Conservation (phyloP, 2,888 invertebrate genomes). For the Nysson spinosus region DNA sequence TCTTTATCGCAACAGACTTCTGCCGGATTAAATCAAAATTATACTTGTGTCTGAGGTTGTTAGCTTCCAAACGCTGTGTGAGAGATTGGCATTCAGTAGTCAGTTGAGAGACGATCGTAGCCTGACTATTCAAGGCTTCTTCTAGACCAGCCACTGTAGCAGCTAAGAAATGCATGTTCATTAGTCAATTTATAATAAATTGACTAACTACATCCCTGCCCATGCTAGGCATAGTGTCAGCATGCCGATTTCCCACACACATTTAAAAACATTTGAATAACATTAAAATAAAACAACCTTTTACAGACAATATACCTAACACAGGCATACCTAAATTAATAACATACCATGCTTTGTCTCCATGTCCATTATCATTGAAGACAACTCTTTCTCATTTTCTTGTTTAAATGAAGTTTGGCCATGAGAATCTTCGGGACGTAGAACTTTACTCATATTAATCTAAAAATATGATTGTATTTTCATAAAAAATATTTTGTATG, state of each 20-base stretch:
- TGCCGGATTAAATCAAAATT: constrained; percentile 27
- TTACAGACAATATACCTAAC: constrained; percentile 74
- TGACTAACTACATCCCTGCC: constrained; percentile 64
- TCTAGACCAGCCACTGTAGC: constrained; percentile 93
- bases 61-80: constrained; percentile 93
- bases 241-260: constrained; percentile 75
- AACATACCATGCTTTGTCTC: constrained; percentile 90
- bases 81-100: constrained; percentile 92
- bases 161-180: constrained; percentile 82
- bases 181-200: constrained; percentile 64
- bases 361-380: constrained; percentile 87
- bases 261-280: constrained; percentile 25
- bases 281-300: constrained; percentile 21
- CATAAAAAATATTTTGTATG: background rate
- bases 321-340: constrained; percentile 63
- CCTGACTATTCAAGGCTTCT: constrained; percentile 93
- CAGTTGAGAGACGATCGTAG: constrained; percentile 95
- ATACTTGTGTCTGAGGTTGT: constrained; percentile 93
- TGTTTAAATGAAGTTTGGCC: constrained; percentile 49
- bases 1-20: background rate
- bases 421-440: constrained; percentile 58
- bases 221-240: constrained; percentile 75
- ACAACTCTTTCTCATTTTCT: constrained; percentile 83
- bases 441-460: constrained; percentile 75
- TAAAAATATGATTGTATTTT: constrained; percentile 57